These are phyloP conservation scores for Nyctereutes procyonoides DNA, from an alignment of 2,113 vertebrate genomes.

Conservation along the genomic window DNA sequence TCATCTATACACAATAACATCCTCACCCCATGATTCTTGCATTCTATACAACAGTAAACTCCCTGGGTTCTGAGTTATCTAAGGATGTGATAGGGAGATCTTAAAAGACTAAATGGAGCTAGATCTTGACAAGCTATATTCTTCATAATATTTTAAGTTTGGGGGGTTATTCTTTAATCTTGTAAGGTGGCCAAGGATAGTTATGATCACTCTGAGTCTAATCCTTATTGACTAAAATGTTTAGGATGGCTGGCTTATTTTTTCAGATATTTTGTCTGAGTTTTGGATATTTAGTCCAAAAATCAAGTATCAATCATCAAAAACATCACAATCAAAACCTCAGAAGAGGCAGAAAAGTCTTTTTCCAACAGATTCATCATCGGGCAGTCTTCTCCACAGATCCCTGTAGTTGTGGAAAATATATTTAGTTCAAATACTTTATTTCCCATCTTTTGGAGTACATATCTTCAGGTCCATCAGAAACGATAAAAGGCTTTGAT, in stretches of 20 bases:
- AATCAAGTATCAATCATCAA: not conserved
- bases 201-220: not conserved
- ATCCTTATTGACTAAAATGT: not conserved
- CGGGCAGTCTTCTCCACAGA: not conserved
- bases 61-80: not conserved
- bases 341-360: not conserved
- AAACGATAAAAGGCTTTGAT: not conserved
- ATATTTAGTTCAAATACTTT: not conserved
- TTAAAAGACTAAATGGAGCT: not conserved
- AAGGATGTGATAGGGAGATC: not conserved
- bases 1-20: not conserved
- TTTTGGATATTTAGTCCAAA: not conserved
- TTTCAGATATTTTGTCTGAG: not conserved
- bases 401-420: not conserved
- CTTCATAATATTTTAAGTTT: not conserved
- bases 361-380: not conserved
- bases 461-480: not conserved
- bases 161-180: not conserved
- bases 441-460: not conserved
- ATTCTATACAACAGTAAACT: not conserved
- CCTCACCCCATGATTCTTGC: not conserved
- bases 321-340: not conserved
- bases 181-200: not conserved
- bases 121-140: not conserved
- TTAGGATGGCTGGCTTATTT: not conserved